Conservation (phyloP, 53 echinoderm and acorn worm genomes). For the Holothuria leucospilota region DNA sequence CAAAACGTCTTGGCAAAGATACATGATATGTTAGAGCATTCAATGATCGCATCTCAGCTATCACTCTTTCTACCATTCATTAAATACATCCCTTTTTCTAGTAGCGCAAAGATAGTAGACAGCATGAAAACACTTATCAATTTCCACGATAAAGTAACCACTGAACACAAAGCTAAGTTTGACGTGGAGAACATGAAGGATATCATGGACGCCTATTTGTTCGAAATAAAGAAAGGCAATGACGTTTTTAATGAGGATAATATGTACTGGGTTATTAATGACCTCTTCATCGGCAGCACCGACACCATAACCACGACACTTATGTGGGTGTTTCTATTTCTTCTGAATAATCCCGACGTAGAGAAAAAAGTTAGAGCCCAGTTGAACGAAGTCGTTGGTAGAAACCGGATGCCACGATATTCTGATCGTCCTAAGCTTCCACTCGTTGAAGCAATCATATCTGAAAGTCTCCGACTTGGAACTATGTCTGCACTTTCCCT, state of each 20-base stretch:
- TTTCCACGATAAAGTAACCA: background rate
- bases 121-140: background rate
- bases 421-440: constrained; percentile 6
- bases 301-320: background rate
- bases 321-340: background rate
- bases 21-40: background rate
- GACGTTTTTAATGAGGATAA: constrained; percentile 15
- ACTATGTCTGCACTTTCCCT: background rate
- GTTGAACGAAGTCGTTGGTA: background rate
- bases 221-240: background rate
- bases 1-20: background rate
- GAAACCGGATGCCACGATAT: background rate
- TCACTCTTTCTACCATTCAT: constrained; percentile 5
- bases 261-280: background rate
- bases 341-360: background rate
- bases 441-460: background rate
- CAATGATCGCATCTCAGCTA: background rate
- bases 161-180: background rate
- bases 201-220: background rate
- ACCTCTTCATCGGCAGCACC: background rate
- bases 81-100: background rate
- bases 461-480: constrained; percentile 12
- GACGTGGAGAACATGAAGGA: background rate
- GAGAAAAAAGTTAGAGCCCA: background rate
- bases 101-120: background rate